Percentiles rank a stretch among this genome's conserved stretches.
Evolutionary conservation across 2,113 vertebrate species (phyloP).

Genomic region (Menura novaehollandiae): DNA sequence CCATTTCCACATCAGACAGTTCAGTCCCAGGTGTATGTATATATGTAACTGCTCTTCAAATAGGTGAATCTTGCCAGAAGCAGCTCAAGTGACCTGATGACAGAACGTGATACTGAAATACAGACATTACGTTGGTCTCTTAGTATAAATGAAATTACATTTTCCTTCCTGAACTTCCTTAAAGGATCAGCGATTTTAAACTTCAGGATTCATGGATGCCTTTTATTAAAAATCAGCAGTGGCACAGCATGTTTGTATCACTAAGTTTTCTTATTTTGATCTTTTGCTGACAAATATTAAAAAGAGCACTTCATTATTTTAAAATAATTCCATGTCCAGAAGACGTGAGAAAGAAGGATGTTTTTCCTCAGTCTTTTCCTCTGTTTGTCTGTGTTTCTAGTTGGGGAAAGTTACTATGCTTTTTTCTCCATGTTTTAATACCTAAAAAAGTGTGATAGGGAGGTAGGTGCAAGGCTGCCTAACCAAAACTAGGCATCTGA

Average conservation of each 20-base stretch:
- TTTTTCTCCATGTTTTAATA: not conserved
- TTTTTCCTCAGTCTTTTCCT: not conserved
- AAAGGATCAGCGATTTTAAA: not conserved
- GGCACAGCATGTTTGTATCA: not conserved
- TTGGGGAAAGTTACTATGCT: not conserved
- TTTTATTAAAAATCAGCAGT: not conserved
- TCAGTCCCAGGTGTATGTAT: not conserved
- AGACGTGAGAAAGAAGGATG: not conserved
- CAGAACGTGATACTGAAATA: not conserved
- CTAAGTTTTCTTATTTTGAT: not conserved
- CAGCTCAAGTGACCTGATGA: not conserved
- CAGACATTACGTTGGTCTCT: not conserved
- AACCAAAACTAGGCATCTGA: not conserved
- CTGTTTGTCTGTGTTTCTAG: not conserved
- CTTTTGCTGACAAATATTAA: not conserved
- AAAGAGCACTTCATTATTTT: not conserved
- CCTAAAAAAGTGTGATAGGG: not conserved
- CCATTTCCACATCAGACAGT: not conserved
- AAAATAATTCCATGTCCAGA: not conserved
- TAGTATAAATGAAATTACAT: not conserved
- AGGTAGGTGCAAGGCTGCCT: not conserved
- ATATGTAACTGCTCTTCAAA: not conserved
- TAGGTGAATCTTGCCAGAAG: not conserved
- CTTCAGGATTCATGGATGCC: not conserved
- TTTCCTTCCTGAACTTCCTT: not conserved